phyloP scores from a whole-genome alignment of 2,888 invertebrate species.

The Enoplolaimus lenunculus region DNA sequence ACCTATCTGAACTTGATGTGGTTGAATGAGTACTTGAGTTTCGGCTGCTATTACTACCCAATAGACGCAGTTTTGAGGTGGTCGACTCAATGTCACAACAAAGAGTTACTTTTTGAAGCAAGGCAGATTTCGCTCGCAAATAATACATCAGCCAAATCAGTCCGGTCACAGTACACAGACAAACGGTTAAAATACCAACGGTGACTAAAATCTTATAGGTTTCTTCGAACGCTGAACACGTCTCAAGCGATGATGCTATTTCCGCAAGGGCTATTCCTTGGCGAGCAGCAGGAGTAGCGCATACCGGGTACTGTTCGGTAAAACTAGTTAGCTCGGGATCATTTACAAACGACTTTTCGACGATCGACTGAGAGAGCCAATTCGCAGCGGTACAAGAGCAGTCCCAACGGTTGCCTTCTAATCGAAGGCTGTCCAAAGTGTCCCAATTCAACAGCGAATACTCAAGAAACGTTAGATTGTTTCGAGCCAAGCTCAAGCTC shows the following conservation, averaged over 20 bases:
- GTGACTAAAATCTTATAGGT: neutral
- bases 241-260: neutral
- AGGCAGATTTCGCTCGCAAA: too few species aligned
- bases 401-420: conserved; percentile 21
- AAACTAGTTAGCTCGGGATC: too few species aligned
- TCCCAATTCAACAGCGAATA: conserved; percentile 4
- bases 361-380: neutral
- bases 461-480: conserved; percentile 14
- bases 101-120: too few species aligned
- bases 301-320: neutral
- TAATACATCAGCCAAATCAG: too few species aligned
- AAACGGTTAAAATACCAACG: neutral
- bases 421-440: conserved; percentile 15
- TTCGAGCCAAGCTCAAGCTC: conserved; percentile 8
- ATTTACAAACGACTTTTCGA: neutral
- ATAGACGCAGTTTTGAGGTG: too few species aligned
- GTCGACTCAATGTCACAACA: too few species aligned
- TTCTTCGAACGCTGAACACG: neutral
- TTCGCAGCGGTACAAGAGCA: conserved; percentile 17
- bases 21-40: neutral
- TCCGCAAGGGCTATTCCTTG: neutral
- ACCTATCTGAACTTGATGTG: too few species aligned
- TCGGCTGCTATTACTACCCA: neutral
- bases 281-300: neutral
- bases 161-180: neutral